Conservation (phyloP, 2,888 invertebrate species). For the Epiperipatus broadwayi region DNA sequence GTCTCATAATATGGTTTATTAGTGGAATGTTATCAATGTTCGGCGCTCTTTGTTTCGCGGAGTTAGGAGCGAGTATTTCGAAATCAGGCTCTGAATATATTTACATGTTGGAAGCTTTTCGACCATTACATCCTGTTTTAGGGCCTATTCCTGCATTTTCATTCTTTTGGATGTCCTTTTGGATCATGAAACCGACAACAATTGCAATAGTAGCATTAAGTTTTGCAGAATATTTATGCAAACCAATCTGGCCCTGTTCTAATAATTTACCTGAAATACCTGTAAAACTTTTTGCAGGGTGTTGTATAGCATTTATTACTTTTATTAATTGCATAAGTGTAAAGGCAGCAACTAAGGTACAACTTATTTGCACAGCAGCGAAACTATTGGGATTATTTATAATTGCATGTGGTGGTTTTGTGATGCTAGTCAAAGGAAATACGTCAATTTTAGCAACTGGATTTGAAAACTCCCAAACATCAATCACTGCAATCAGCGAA, state of each 20-base stretch:
- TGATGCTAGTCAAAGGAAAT: constrained; percentile 63
- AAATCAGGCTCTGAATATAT: constrained; percentile 88
- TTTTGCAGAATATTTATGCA: constrained; percentile 85
- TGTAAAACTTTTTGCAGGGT: no score
- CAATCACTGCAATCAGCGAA: constrained; percentile 65
- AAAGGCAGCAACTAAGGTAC: constrained; percentile 77
- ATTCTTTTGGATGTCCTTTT: constrained; percentile 80
- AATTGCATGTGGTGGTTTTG: constrained; percentile 70
- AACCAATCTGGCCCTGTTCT: no score
- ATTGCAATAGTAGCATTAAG: constrained; percentile 59
- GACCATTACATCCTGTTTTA: no score
- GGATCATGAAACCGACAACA: constrained; percentile 78
- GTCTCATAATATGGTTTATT: no score
- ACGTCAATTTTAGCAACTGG: constrained; percentile 50
- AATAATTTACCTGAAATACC: no score
- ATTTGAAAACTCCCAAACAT: constrained; percentile 50
- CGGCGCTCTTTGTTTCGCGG: constrained; percentile 83
- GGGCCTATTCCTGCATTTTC: constrained; percentile 82
- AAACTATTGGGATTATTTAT: constrained; percentile 76
- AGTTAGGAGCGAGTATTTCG: constrained; percentile 85
- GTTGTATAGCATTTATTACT: constrained; percentile 77
- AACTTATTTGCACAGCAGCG: constrained; percentile 81
- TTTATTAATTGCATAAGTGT: constrained; percentile 90
- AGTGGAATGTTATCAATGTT: no score
- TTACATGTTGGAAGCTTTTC: constrained; percentile 86